Evolutionary conservation across 2,113 vertebrate genomes (phyloP).

Genomic region (Globicephala melas): DNA sequence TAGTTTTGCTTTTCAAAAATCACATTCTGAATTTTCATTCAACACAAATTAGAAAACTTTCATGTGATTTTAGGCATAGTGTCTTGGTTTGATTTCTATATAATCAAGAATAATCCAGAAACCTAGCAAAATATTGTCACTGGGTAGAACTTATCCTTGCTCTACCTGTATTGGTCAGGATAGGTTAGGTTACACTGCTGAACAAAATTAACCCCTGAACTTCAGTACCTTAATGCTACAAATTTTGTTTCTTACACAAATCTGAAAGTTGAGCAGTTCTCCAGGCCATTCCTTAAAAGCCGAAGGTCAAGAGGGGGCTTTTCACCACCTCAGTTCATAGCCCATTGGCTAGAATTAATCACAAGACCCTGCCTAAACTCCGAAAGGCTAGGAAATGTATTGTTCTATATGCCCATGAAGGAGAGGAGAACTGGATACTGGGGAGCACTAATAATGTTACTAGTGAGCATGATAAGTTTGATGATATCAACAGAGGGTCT

Average conservation of each 20-base stretch:
- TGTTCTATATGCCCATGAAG: background rate
- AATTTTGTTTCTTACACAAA: background rate
- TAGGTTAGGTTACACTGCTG: background rate
- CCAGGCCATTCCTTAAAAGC: background rate
- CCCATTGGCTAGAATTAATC: background rate
- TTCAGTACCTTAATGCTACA: background rate
- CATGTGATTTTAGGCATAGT: background rate
- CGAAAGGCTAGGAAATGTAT: background rate
- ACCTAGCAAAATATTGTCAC: background rate
- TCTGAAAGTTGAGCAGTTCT: background rate
- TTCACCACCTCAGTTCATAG: background rate
- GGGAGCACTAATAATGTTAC: background rate
- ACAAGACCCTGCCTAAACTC: background rate
- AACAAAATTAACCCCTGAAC: background rate
- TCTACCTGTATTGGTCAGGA: background rate
- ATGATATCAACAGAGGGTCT: background rate
- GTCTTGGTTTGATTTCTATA: background rate
- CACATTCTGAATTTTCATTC: conserved; percentile 26
- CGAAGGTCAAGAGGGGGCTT: background rate
- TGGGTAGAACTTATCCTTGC: background rate
- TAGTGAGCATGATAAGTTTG: background rate
- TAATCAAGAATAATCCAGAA: background rate
- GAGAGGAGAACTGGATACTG: background rate
- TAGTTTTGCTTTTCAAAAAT: conserved; percentile 53
- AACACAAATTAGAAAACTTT: background rate